A percentile compares a stretch with the other conserved stretches of the same genome.
Evolutionary conservation across 1,140 invertebrate genomes (phyloP).

Genomic region (Scaptomyza pallida): DNA sequence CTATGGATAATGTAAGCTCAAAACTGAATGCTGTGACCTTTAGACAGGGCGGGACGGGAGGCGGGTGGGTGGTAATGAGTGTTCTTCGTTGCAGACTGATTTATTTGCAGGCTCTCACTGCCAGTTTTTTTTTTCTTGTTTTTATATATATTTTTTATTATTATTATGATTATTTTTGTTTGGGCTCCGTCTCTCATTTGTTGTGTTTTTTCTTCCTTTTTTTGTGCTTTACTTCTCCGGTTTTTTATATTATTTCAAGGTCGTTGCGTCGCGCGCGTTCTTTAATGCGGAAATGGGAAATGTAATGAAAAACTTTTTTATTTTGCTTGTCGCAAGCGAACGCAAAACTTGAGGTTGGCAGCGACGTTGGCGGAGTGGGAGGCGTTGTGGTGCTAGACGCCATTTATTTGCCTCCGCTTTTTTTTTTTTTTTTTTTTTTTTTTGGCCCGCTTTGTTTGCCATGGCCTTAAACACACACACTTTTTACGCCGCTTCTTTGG

Average conservation of each 20-base stretch:
- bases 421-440: conserved; percentile 16
- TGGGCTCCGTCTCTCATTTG: conserved; percentile 53
- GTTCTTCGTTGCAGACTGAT: conserved; percentile 59
- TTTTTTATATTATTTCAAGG: conserved; percentile 54
- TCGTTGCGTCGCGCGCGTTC: conserved; percentile 62
- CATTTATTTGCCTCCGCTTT: conserved; percentile 42
- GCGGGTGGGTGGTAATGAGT: neutral
- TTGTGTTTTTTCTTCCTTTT: neutral
- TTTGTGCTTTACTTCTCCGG: too few species aligned
- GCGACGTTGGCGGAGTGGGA: neutral
- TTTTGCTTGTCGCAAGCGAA: conserved; percentile 41
- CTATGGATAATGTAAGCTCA: conserved; percentile 52
- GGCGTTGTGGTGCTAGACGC: conserved; percentile 14
- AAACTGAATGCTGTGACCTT: conserved; percentile 26
- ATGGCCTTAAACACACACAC: conserved; percentile 27
- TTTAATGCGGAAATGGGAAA: conserved; percentile 76
- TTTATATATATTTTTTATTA: conserved; percentile 58
- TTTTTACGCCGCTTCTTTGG: conserved; percentile 15
- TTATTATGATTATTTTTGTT: conserved; percentile 80
- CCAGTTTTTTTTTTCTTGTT: conserved; percentile 31
- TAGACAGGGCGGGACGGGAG: neutral
- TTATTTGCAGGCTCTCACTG: conserved; percentile 73
- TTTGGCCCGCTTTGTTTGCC: conserved; percentile 39
- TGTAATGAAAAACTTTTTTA: conserved; percentile 79
- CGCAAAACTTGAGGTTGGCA: neutral